Evolutionary conservation across 2,888 invertebrate genomes (phyloP), one percentile per base, ranked within the genome.

Genomic region (Xestia sexstrigata): DNA sequence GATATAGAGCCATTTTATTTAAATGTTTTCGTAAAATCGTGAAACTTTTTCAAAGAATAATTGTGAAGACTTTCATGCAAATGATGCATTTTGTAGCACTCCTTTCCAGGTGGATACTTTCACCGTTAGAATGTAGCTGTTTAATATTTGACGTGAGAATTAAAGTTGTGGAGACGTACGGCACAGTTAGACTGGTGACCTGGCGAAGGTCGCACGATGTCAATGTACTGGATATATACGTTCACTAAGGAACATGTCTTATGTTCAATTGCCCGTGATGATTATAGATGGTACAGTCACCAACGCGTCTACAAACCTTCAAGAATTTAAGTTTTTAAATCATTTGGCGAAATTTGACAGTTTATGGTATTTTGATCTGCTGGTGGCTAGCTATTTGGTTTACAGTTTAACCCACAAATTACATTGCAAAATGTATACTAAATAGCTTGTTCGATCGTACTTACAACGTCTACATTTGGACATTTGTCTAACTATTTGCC

Each of bases 141-240:
- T 67, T 60, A 52, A 78, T 63, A 47, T 79, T 79, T 78, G 17
- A 70, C 26, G 62, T 70, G 52, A 7, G 23, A 78, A 47, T 62
- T 3, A 45, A 45, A 63, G 35, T 63, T 70, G 17, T 63, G 26
- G 39, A 23, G 23, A 45, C 23, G 15, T 62, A 35, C 52, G 35
- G 52, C 11, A 7, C 23, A 9, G 47, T 55, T 26, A 35, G 42
- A 26, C 23, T 6, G 15, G 4, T 15, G n/a, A n/a, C 20, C 15
- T 49, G 9, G 20, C 2, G 3, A 69, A 62, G n/a, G 58, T 77
- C 47, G 1, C 3, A 11, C 11, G 8, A 17, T 65, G n/a, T 30
- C n/a, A 42, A 17, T 39, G 17, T 30, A 30, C 15, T 52, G 4
- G 39, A n/a, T 42, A 0, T 47, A 35, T 52, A 26, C 23, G 7